Conservation (phyloP, 2,113 vertebrate species). For the Salminus brasiliensis region DNA sequence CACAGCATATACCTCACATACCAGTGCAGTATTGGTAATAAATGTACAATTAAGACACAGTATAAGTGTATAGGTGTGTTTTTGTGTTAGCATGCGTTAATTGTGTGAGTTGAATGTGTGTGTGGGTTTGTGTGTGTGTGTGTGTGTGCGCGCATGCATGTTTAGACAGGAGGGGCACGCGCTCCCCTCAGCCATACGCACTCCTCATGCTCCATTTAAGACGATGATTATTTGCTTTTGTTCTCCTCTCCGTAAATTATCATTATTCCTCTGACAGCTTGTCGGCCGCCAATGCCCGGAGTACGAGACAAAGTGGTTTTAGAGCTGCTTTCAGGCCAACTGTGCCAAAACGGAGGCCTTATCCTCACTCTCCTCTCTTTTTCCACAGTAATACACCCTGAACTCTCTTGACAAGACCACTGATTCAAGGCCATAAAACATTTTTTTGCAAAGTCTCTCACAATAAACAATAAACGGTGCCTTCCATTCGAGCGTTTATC, state of each 20-base stretch:
- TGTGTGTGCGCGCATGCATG: constrained; percentile 42
- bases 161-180: constrained; percentile 23
- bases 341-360: constrained; percentile 25
- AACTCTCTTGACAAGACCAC: constrained; percentile 41
- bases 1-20: neutral
- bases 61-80: constrained; percentile 5
- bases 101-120: constrained; percentile 56
- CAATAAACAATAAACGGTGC: constrained; percentile 36
- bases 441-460: constrained; percentile 39
- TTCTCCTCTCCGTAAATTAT: constrained; percentile 62
- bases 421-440: constrained; percentile 45
- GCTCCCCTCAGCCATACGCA: constrained; percentile 56
- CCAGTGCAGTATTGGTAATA: neutral
- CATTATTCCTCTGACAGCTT: constrained; percentile 61
- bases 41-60: too few relatives aligned
- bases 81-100: constrained; percentile 43
- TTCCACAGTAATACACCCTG: constrained; percentile 30
- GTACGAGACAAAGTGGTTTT: constrained; percentile 57
- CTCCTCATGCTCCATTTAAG: constrained; percentile 66
- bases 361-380: constrained; percentile 24
- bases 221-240: constrained; percentile 65
- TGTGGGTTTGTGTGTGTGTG: constrained; percentile 32
- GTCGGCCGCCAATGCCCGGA: constrained; percentile 40
- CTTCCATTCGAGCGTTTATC: constrained; percentile 38
- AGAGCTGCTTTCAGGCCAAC: constrained; percentile 48